phyloP scores from a whole-genome alignment of 2,113 vertebrate genomes.

The Microcebus lehilahytsara region DNA sequence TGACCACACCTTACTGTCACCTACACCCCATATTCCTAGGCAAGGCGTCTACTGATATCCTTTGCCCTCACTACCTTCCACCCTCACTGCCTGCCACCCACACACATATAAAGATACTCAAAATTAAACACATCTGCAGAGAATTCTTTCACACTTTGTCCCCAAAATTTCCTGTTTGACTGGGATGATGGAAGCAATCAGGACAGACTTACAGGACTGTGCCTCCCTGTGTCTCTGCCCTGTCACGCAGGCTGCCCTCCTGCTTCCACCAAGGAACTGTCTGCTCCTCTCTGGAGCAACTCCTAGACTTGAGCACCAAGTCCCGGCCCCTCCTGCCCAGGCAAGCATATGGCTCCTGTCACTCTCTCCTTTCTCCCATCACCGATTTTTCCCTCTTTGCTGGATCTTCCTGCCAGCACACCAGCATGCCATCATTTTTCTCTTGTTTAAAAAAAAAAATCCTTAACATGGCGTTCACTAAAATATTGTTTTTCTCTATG shows the following conservation, averaged over 20 bases:
- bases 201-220: not conserved
- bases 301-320: rapidly evolving
- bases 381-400: not conserved
- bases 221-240: not conserved
- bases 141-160: not conserved
- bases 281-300: not conserved
- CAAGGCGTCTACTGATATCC: not conserved
- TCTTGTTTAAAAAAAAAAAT: not conserved
- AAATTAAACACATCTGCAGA: not conserved
- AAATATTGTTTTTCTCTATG: not conserved
- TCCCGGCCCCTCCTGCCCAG: not conserved
- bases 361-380: not conserved
- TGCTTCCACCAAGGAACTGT: not conserved
- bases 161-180: not conserved
- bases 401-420: not conserved
- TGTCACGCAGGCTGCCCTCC: not conserved
- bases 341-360: not conserved
- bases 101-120: not conserved
- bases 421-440: not conserved
- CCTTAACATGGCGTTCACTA: not conserved
- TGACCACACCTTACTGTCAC: not conserved
- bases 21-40: not conserved
- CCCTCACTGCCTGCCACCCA: not conserved
- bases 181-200: not conserved
- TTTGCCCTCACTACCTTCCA: not conserved